Evolutionary conservation across 2,888 invertebrate species (phyloP).

Genomic region (Polyommatus icarus): DNA sequence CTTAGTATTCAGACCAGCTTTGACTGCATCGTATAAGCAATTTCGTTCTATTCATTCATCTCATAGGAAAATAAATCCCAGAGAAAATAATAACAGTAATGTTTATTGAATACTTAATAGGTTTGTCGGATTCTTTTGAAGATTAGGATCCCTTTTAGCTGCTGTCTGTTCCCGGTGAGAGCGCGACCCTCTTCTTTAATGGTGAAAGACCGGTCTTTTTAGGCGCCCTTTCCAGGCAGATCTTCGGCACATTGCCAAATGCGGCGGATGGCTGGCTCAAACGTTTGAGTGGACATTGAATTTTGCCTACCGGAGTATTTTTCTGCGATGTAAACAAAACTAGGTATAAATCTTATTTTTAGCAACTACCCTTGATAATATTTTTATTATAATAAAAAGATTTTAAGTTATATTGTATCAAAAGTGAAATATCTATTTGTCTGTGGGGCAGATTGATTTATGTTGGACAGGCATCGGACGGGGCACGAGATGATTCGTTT

Average conservation of each 20-base stretch:
- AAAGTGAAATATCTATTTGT: not conserved
- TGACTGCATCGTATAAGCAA: constrained; percentile 54
- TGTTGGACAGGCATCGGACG: not conserved
- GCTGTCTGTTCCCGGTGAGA: not conserved
- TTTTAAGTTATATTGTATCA: not conserved
- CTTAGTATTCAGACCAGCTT: constrained; percentile 63
- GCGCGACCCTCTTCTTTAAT: not conserved
- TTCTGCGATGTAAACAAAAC: not conserved
- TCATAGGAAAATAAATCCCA: constrained; percentile 46
- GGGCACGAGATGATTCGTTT: constrained; percentile 48
- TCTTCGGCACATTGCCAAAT: constrained; percentile 2
- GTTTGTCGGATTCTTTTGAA: constrained; percentile 23
- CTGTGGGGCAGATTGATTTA: not conserved
- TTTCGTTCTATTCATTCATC: constrained; percentile 47
- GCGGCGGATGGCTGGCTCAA: not conserved
- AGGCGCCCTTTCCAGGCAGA: not conserved
- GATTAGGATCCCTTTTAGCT: constrained; percentile 5
- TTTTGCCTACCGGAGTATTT: not conserved
- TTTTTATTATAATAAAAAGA: not conserved
- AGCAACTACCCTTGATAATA: not conserved
- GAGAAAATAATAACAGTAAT: constrained; percentile 15
- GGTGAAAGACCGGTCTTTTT: not conserved
- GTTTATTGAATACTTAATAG: constrained; percentile 20
- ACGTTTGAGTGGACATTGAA: not conserved
- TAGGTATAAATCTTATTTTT: not conserved